Percentiles rank a stretch among this genome's conserved stretches.
phyloP scores from a whole-genome alignment of 2,797 vertebrate genomes.

The Epinephelus malabaricus region DNA sequence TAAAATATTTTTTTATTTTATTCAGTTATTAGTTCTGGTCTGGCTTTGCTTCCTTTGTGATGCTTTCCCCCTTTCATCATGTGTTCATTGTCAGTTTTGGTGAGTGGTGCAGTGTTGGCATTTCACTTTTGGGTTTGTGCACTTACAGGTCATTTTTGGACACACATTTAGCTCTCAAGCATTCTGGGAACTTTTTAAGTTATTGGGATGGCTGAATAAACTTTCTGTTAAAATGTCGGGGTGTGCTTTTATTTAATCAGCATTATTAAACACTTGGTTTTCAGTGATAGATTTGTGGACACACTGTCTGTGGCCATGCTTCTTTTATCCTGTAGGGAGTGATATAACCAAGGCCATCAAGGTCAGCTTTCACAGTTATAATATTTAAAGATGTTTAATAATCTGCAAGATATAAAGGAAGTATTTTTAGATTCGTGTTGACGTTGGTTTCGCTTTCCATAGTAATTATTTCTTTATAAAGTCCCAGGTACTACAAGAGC shows the following conservation, averaged over 20 bases:
- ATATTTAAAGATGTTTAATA: neutral
- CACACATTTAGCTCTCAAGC: slow-evolving; percentile 19
- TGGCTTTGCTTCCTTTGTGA: slow-evolving; percentile 1
- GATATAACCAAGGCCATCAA: slow-evolving; percentile 52
- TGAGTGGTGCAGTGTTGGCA: slow-evolving; percentile 40
- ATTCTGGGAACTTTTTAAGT: slow-evolving; percentile 49
- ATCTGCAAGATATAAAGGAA: fast-evolving
- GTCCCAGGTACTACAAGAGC: neutral
- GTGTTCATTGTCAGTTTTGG: slow-evolving; percentile 1
- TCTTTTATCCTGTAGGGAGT: slow-evolving; percentile 66
- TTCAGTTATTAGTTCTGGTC: neutral
- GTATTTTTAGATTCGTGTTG: neutral
- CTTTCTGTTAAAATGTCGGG: slow-evolving; percentile 42
- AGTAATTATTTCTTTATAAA: neutral
- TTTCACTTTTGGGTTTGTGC: slow-evolving; percentile 29
- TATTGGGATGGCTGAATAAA: slow-evolving; percentile 69
- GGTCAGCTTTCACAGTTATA: neutral
- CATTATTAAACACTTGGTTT: neutral
- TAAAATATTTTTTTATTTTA: neutral
- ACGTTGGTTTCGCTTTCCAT: too few species aligned
- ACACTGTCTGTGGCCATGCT: slow-evolving; percentile 32
- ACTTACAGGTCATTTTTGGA: slow-evolving; percentile 24
- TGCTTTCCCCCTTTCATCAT: neutral
- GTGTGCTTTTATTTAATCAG: slow-evolving; percentile 8
- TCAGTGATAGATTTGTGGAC: neutral